These are phyloP conservation scores for Rotaria socialis DNA, from an alignment of 2,888 invertebrate genomes.

Conservation along the genomic window DNA sequence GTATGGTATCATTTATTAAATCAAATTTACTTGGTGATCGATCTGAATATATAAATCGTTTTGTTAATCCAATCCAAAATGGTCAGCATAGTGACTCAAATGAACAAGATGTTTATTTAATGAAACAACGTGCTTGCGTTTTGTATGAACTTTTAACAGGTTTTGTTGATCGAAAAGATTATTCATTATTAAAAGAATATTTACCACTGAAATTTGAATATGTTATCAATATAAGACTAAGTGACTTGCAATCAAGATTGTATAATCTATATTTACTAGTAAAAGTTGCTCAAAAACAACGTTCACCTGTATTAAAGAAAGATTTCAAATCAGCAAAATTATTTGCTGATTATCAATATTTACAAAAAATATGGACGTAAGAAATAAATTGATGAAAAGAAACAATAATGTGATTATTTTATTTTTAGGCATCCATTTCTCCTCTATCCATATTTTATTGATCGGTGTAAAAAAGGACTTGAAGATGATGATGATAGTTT, in stretches of 20 bases:
- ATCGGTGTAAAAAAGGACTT: conserved; percentile 48
- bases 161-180: conserved; percentile 82
- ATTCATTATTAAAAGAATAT: conserved; percentile 83
- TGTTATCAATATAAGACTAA: conserved; percentile 78
- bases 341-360: conserved; percentile 65
- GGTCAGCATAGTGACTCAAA: conserved; percentile 93
- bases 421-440: conserved; percentile 62
- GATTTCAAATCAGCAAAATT: conserved; percentile 51
- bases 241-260: conserved; percentile 63
- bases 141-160: conserved; percentile 87
- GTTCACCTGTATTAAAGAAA: not conserved
- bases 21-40: conserved; percentile 86
- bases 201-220: conserved; percentile 93
- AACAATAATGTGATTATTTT: not conserved
- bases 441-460: conserved; percentile 60
- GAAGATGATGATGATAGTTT: conserved; percentile 47
- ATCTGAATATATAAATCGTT: conserved; percentile 86
- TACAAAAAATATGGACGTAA: conserved; percentile 63
- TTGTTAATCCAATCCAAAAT: conserved; percentile 91
- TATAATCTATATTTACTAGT: conserved; percentile 39
- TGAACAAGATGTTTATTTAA: conserved; percentile 81
- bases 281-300: not conserved
- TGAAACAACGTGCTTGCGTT: conserved; percentile 83
- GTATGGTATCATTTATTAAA: conserved; percentile 97
- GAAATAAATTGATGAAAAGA: not conserved